Evolutionary conservation across 1,140 invertebrate species (phyloP), one percentile per base, ranked within the genome.

Genomic region (Drosophila teissieri): DNA sequence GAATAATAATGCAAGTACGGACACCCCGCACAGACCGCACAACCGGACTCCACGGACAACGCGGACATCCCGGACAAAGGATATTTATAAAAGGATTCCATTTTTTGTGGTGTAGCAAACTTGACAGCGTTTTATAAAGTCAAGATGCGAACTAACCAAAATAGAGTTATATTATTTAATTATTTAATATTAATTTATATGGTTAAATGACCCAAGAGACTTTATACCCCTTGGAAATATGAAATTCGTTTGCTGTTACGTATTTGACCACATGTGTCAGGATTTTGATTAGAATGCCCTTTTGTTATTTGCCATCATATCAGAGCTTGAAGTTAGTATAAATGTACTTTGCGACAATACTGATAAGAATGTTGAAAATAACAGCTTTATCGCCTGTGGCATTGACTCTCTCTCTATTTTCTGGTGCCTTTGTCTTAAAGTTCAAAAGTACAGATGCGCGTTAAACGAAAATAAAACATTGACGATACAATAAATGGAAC

Each of bases 391-490:
- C 63, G 63, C 60, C 37, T 17, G 24, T 51, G 60, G 60, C 60
- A 42, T 65, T 67, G 60, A 42, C 37, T 37, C 27, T 39, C 49
- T 8, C 74, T 62, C 70, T 2, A 64, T 58, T 64, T 72, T 72
- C 46, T 46, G 12, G 60, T 19, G 63, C 73, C 56, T 74, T 63
- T 73, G 74, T 73, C 73, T 62, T 70, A 61, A 74, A 74, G 81
- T 88, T 78, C 81, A 75, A 81, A 81, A 80, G 80, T 69, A 79
- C 45, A 70, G 24, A n/a, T 57, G 2, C 5, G n/a, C 12, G 67
- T 45, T 44, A 44, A 64, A 15, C n/a, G 15, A 17, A 42, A 36
- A 49, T 42, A 49, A 51, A 44, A 69, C 63, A 39, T 40, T 68
- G 48, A 34, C 53, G 49, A 27, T 46, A 39, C 14, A 39, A 19